phyloP scores from a whole-genome alignment of 2,113 vertebrate species.

The Vicugna pacos region DNA sequence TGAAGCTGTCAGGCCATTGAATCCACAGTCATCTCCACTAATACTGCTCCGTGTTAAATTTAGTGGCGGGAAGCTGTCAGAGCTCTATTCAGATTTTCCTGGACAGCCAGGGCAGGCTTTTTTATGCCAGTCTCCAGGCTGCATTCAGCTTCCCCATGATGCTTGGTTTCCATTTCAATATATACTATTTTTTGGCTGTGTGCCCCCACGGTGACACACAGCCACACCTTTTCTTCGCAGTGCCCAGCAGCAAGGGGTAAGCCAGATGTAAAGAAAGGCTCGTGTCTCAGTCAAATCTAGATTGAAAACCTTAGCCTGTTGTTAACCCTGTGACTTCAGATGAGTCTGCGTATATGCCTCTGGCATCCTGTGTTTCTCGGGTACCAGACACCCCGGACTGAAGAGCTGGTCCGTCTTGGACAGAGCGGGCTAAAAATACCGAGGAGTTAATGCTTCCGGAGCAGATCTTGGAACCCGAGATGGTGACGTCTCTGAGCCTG shows the following conservation, averaged over 20 bases:
- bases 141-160: too few species aligned
- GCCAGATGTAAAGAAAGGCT: neutral
- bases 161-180: neutral
- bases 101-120: too few species aligned
- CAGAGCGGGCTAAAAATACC: accelerated
- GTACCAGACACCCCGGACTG: too few species aligned
- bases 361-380: neutral
- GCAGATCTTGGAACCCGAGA: accelerated
- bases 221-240: neutral
- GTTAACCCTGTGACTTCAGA: neutral
- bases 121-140: neutral
- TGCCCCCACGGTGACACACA: too few species aligned
- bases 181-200: neutral
- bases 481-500: neutral
- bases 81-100: neutral
- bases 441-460: neutral
- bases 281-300: neutral
- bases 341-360: neutral
- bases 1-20: neutral
- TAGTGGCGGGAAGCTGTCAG: neutral
- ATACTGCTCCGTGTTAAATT: neutral
- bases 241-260: neutral
- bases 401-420: neutral
- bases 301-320: neutral
- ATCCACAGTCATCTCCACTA: neutral